Evolutionary conservation across 2,797 vertebrate species (phyloP).

Genomic region (Notolepis coatsorum): DNA sequence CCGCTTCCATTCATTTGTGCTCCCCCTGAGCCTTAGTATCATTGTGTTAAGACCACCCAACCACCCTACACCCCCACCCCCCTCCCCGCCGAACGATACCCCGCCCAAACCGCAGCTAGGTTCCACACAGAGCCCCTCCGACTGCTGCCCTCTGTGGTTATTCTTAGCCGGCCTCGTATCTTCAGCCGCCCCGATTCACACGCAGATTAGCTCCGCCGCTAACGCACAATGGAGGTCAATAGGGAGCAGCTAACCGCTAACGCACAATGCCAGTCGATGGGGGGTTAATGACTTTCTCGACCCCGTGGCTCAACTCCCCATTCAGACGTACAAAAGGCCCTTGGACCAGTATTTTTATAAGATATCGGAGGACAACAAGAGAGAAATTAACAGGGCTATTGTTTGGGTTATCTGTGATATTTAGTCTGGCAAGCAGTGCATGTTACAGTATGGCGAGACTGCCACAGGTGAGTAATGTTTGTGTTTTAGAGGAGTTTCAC

Average conservation of each 20-base stretch:
- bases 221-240: conserved; percentile 58
- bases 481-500: conserved; percentile 42
- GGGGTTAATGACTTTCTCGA: conserved; percentile 43
- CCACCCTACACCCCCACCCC: no score
- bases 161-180: conserved; percentile 26
- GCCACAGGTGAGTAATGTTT: conserved; percentile 48
- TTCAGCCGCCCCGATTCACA: conserved; percentile 30
- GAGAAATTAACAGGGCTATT: conserved; percentile 38
- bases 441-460: conserved; percentile 42
- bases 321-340: conserved; percentile 27
- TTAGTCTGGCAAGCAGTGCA: conserved; percentile 63
- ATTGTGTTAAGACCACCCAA: no score
- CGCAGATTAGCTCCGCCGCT: conserved; percentile 17
- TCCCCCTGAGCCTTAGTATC: no score
- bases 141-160: conserved; percentile 32
- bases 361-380: conserved; percentile 39
- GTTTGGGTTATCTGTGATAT: conserved; percentile 66
- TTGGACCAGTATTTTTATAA: conserved; percentile 46
- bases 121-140: conserved; percentile 11
- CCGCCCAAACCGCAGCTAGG: no score
- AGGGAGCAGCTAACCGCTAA: conserved; percentile 33
- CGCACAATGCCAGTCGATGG: conserved; percentile 52
- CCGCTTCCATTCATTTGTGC: no score
- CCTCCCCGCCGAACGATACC: no score
- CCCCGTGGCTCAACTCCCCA: conserved; percentile 10